These are phyloP conservation scores for Halichondria panicea DNA, from an alignment of 37 sponge, comb jelly and placozoan genomes.

Conservation along the genomic window DNA sequence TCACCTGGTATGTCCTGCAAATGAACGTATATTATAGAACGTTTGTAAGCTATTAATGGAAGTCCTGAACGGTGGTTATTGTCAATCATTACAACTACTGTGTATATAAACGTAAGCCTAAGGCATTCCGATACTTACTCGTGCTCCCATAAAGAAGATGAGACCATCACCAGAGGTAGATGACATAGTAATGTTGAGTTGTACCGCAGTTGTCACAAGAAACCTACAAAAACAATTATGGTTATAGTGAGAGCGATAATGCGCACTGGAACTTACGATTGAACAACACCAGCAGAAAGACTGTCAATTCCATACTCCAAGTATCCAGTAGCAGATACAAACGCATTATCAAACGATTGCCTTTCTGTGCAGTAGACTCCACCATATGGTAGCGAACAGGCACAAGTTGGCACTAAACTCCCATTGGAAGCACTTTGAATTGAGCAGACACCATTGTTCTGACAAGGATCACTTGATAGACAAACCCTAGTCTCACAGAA, in stretches of 20 bases:
- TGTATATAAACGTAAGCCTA: background rate
- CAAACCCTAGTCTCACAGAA: conserved; percentile 42
- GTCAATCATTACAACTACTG: background rate
- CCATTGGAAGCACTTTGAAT: conserved; percentile 10
- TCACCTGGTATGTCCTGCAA: conserved; percentile 1
- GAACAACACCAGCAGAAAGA: conserved; percentile 1
- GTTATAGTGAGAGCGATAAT: background rate
- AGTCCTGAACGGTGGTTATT: too few relatives aligned
- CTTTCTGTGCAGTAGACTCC: conserved; percentile 53
- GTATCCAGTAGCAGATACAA: conserved; percentile 34
- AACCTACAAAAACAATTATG: conserved; percentile 12
- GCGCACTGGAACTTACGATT: background rate
- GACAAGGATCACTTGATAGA: conserved; percentile 34
- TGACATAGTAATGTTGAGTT: conserved; percentile 33
- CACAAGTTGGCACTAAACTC: conserved; percentile 13
- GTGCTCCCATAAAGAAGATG: conserved; percentile 64
- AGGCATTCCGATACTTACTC: background rate
- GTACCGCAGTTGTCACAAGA: conserved; percentile 10
- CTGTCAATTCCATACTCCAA: conserved; percentile 18
- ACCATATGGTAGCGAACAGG: conserved; percentile 65
- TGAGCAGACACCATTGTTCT: conserved; percentile 48
- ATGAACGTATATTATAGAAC: background rate
- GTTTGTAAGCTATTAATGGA: too few relatives aligned
- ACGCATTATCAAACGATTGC: conserved; percentile 32
- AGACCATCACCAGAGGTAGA: conserved; percentile 39